Base-by-base conservation (phyloP, 2,888 invertebrate genomes). In the Lycia hirtaria region DNA sequence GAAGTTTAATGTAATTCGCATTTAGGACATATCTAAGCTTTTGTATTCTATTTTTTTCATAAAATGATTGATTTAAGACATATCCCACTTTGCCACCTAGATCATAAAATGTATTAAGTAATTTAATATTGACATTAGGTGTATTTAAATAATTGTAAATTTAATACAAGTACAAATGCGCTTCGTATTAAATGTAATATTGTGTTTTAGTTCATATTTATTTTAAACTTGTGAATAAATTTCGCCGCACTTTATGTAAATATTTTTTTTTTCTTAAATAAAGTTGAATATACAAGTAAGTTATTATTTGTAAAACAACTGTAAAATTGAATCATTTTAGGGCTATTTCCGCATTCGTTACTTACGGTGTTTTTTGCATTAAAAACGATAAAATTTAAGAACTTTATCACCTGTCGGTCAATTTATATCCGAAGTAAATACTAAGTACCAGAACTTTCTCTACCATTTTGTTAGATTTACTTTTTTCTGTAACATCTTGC, bases 81-180 rank as follows among this genome's bases (percentile, higher is more conserved):
- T 88, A 89, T 88, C 88, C 81, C 85, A 83, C 75, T 84, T 84
- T 86, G 87, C 87, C 87, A 87, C 83, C 73, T 86, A 85, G 75
- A 30, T 68, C 17, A n/a, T 71, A 71, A 62, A 55, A 40, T 41
- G 15, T 10, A 24, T 17, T 33, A 32, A 20, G 12, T 32, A 61
- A 66, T 65, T 57, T 61, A 56, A 44, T n/a, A n/a, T n/a, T 53
- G 66, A 52, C 56, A 66, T 28, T 69, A 70, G 61, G 62, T 41
- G 28, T 62, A 52, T 66, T 65, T 65, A 66, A 22, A 22, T 40
- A 65, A 72, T 66, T 78, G 77, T 73, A 73, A 62, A 63, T 60
- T 52, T 32, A 71, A 73, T 72, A 67, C 66, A 58, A 74, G 73
- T 76, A 75, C 73, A 74, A 76, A 75, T 67, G 65, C 53, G 66